Evolutionary conservation across 1,140 invertebrate genomes (phyloP), one percentile per base, ranked within the genome.

Genomic region (Leguminivora glycinivorella): DNA sequence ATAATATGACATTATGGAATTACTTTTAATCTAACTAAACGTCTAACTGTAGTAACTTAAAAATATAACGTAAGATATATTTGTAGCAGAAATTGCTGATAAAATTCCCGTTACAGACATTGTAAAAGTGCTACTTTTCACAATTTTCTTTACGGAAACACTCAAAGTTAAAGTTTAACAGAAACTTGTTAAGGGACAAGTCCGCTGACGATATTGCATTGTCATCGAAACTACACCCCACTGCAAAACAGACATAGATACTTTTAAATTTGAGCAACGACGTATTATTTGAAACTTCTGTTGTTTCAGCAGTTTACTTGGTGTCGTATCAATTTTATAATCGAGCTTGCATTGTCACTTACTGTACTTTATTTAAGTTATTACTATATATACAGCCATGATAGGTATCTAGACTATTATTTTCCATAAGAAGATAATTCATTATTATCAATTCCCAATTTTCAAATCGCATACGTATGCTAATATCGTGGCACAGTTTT

Each of bases 171-270:
- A 52, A 52, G 47, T 52, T 52, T 52, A 22, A 52, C 19, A 22
- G 47, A 22, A 52, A 52, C 19, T 52, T 52, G 47, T 52, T 52
- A 52, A n/a, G 47, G 22, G 47, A 52, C 7, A 52, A 22, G 17
- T 22, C n/a, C 4, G 47, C 47, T 52, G 47, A 52, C 47, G 47
- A 52, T 52, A 52, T 52, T 52, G 47, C 19, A 19, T 52, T 52
- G 47, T 52, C 47, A 52, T 52, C 47, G 19, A 52, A 52, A 52
- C 47, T 52, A 22, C 47, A 22, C 47, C 47, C 47, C 19, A 22
- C 47, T 52, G 47, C 47, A 52, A 52, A 52, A 52, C 19, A 52
- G 47, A 22, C 19, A 52, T 43, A 43, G 40, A 52, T 52, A 52
- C 6, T 22, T 52, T 9, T 22, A 22, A 52, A 52, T 22, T 52